Evolutionary conservation across 1,140 invertebrate genomes (phyloP).

Genomic region (Drosophila punjabiensis): DNA sequence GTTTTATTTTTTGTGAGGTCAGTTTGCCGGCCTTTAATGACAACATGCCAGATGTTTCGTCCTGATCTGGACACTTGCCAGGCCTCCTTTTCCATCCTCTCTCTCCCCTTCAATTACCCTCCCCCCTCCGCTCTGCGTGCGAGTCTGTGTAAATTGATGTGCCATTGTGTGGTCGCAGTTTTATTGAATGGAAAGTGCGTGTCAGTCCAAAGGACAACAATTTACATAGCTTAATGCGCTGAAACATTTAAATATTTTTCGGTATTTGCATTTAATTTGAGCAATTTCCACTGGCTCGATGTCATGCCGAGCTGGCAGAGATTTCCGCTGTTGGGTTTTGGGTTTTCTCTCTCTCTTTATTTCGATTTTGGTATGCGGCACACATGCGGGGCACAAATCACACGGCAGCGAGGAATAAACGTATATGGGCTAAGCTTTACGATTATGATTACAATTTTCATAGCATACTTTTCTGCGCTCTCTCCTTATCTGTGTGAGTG

Average conservation of each 20-base stretch:
- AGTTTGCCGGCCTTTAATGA: constrained; percentile 65
- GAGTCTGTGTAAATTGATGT: constrained; percentile 65
- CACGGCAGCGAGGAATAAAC: constrained; percentile 9
- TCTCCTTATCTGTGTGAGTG: constrained; percentile 25
- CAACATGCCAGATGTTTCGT: constrained; percentile 55
- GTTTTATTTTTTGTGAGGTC: constrained; percentile 20
- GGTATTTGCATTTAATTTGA: constrained; percentile 59
- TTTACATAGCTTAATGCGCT: constrained; percentile 74
- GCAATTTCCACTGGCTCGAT: constrained; percentile 48
- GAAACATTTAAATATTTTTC: constrained; percentile 61
- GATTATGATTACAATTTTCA: constrained; percentile 62
- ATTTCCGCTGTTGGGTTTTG: constrained; percentile 15
- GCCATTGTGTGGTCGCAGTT: constrained; percentile 68
- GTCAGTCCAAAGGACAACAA: constrained; percentile 51
- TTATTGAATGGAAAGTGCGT: constrained; percentile 78
- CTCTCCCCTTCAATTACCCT: neutral
- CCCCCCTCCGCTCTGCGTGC: neutral
- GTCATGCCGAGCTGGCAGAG: constrained; percentile 23
- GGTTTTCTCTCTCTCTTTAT: constrained; percentile 6
- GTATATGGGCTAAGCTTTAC: constrained; percentile 42
- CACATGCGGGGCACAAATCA: constrained; percentile 62
- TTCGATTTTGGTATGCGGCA: constrained; percentile 41
- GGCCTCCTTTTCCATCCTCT: neutral
- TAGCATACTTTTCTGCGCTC: constrained; percentile 67
- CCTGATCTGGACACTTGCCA: constrained; percentile 50